phyloP scores from a whole-genome alignment of 1,140 invertebrate species.

The Platorchestia sp. region DNA sequence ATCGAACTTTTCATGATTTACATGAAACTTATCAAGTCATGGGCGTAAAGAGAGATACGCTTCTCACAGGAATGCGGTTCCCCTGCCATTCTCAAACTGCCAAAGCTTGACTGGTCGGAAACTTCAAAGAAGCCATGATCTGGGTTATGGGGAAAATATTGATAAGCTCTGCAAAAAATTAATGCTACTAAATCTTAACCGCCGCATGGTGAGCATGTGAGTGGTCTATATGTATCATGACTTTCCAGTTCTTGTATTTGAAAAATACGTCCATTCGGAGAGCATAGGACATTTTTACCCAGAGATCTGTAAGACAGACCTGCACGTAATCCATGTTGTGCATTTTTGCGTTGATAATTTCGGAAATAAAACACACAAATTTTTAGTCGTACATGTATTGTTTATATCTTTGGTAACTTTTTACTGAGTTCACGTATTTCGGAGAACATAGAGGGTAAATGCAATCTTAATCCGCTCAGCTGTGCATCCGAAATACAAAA shows the following conservation, averaged over 20 bases:
- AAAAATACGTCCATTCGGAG: not conserved
- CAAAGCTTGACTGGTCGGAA: not conserved
- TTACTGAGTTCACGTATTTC: not conserved
- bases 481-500: not conserved
- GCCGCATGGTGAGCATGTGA: not conserved
- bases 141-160: not conserved
- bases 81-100: not conserved
- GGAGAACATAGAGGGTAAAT: not conserved
- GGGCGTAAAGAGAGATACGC: slow-evolving; percentile 37
- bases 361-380: not conserved
- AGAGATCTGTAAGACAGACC: not conserved
- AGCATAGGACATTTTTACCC: not conserved
- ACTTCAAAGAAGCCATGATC: not conserved
- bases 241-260: too few species aligned
- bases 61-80: not conserved
- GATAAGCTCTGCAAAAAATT: not conserved
- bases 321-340: not conserved
- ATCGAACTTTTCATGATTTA: slow-evolving; percentile 31
- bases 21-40: slow-evolving; percentile 47
- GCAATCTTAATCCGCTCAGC: not conserved
- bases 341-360: not conserved
- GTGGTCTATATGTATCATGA: not conserved
- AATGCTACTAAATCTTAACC: not conserved
- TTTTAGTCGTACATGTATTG: not conserved
- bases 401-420: not conserved